Evolutionary conservation across 2,888 invertebrate species (phyloP).

Genomic region (Drosophila setosimentum): DNA sequence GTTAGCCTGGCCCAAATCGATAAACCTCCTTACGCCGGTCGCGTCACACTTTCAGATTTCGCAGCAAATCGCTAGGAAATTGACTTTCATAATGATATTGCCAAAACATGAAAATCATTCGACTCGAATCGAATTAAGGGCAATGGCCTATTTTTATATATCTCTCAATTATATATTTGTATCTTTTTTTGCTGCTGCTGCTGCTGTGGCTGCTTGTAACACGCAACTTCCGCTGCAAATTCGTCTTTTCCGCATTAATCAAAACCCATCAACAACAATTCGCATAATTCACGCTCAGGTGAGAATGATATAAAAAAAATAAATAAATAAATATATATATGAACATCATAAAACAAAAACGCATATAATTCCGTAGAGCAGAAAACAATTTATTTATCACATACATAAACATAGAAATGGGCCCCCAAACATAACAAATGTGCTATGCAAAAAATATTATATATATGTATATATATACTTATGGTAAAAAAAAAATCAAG

Average conservation of each 20-base stretch:
- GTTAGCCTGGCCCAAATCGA: constrained; percentile 49
- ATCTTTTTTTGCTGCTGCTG: constrained; percentile 2
- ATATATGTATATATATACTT: background rate
- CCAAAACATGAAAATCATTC: constrained; percentile 50
- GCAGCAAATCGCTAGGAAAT: constrained; percentile 45
- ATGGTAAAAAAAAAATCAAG: constrained; percentile 6
- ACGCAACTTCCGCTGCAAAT: constrained; percentile 77
- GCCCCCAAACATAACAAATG: background rate
- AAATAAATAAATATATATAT: background rate
- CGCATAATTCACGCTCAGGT: constrained; percentile 52
- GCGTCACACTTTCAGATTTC: constrained; percentile 9
- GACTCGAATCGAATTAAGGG: constrained; percentile 64
- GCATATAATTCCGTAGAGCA: constrained; percentile 66
- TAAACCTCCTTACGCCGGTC: constrained; percentile 20
- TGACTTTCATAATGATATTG: constrained; percentile 36
- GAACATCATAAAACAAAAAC: constrained; percentile 34
- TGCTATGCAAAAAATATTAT: constrained; percentile 18
- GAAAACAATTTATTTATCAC: constrained; percentile 50
- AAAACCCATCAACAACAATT: constrained; percentile 11
- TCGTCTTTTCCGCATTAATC: constrained; percentile 68
- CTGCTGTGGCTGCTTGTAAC: constrained; percentile 33
- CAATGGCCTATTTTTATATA: constrained; percentile 55
- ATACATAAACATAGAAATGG: background rate
- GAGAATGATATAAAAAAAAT: constrained; percentile 49
- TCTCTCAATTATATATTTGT: constrained; percentile 12